phyloP scores from a whole-genome alignment of 2,888 invertebrate species.

The Belgica antarctica region DNA sequence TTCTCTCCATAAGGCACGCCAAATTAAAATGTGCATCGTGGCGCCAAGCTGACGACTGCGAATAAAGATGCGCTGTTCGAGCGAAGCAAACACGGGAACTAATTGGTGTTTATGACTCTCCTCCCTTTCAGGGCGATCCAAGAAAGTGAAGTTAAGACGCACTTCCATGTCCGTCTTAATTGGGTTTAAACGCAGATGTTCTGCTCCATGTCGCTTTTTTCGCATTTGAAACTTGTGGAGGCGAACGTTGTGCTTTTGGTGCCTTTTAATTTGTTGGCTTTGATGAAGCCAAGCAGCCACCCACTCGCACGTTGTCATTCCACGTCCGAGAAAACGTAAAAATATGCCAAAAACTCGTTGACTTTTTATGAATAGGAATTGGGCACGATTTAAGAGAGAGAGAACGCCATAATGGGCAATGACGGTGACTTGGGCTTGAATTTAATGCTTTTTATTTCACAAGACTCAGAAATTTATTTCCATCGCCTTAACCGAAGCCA shows the following conservation, averaged over 20 bases:
- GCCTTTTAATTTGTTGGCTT: slow-evolving; percentile 35
- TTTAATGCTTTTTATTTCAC: too few relatives aligned
- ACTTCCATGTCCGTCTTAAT: slow-evolving; percentile 6
- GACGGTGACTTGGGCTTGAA: slow-evolving; percentile 1
- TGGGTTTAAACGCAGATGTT: slow-evolving; percentile 24
- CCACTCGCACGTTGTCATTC: slow-evolving; percentile 7
- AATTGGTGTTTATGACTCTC: background rate
- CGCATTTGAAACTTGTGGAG: slow-evolving; percentile 30
- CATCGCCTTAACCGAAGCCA: background rate
- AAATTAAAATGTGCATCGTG: background rate
- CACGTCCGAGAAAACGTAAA: background rate
- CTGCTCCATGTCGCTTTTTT: background rate
- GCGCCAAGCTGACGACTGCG: background rate
- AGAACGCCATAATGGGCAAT: background rate
- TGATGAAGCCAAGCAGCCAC: slow-evolving; percentile 13
- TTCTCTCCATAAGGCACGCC: too few relatives aligned
- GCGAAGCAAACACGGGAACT: background rate
- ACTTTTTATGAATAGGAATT: slow-evolving; percentile 22
- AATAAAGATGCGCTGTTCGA: background rate
- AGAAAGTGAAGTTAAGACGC: background rate
- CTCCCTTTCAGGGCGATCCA: background rate
- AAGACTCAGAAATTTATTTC: background rate
- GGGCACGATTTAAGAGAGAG: background rate
- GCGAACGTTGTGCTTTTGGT: slow-evolving; percentile 4
- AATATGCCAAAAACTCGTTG: background rate